Conservation (phyloP, 2,888 invertebrate species). For the Lasiommata megera region DNA sequence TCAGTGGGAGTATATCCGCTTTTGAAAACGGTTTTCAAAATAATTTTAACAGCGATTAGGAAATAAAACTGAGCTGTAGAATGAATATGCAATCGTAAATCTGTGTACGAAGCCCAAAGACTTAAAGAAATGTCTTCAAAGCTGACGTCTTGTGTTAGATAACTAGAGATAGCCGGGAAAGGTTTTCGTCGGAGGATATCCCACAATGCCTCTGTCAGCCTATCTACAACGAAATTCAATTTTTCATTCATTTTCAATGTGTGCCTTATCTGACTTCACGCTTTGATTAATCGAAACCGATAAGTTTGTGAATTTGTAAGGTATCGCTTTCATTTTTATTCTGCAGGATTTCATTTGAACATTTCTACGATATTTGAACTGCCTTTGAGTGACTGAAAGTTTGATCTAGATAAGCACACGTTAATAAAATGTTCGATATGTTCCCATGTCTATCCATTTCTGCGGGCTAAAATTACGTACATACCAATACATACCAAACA, state of each 20-base stretch:
- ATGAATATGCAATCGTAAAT: background rate
- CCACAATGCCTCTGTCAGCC: slow-evolving; percentile 16
- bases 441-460: no score
- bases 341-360: background rate
- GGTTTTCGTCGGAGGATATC: slow-evolving; percentile 14
- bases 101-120: background rate
- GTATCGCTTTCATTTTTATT: background rate
- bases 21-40: no score
- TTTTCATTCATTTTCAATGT: slow-evolving; percentile 22
- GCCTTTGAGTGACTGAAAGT: no score
- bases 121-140: slow-evolving; percentile 16
- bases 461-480: no score
- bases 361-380: no score
- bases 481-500: no score
- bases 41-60: background rate
- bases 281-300: background rate
- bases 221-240: slow-evolving; percentile 13
- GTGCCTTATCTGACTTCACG: slow-evolving; percentile 29
- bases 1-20: no score
- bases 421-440: no score
- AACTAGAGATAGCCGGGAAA: slow-evolving; percentile 14
- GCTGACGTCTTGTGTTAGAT: slow-evolving; percentile 13
- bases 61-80: background rate
- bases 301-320: slow-evolving; percentile 2
- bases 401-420: no score